Evolutionary conservation across 2,888 invertebrate species (phyloP), one percentile per base, ranked within the genome.

Genomic region (Ochropleura plecta): DNA sequence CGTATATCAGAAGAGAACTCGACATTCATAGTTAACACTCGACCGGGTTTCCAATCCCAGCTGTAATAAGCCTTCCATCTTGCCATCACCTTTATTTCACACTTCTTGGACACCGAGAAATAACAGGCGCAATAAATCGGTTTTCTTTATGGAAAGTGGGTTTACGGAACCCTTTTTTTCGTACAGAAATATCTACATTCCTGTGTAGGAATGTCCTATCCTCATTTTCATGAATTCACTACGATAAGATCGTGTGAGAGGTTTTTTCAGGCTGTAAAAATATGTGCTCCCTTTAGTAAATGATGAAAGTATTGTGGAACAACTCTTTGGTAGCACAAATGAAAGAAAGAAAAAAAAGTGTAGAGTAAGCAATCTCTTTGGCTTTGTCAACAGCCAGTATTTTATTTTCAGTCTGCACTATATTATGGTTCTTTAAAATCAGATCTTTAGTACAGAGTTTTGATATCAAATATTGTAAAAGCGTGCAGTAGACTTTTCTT

Each of bases 11-110:
- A 70, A 49, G 51, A 68, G 59, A 51, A 40, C 59, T 51, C 66
- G 74, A 68, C 68, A 55, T 60, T 18, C 60, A n/a, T 14, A 62
- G 57, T 67, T 81, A 64, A 76, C 66, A 76, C 70, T 72, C 16
- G 73, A 71, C 69, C 64, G 71, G 46, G 49, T 81, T 81, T 85
- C 81, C 81, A 76, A 86, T 86, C 64, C 70, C 76, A 66, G n/a
- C 42, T 55, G 67, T 80, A 77, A 80, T 85, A 80, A 82, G 49
- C 62, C 72, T 76, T 69, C 62, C 64, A 30, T 64, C 44, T 65
- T 53, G 53, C 18, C 40, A 70, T 73, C 72, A 57, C 53, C 48
- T 70, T 73, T 78, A 78, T 85, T 76, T 85, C 83, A 78, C 76
- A 78, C 68, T 70, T 44, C 73, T 70, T 51, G 73, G 74, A 78